Conservation (phyloP, 2,888 invertebrate species). For the Trachelus iudaicus region DNA sequence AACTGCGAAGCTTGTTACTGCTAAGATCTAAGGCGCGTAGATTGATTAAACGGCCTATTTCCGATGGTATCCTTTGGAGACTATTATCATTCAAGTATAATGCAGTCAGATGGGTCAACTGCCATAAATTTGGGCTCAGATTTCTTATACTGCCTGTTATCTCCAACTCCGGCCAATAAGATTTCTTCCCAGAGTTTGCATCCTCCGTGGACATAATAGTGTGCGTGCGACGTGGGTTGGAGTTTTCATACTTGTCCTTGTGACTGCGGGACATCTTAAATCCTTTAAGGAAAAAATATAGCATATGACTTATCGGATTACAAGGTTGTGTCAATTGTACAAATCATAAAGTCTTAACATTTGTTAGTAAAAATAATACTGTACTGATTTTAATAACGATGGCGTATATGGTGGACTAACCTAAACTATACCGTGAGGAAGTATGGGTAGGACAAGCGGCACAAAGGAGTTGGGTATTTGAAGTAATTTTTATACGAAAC, state of each 20-base stretch:
- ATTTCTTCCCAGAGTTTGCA: conserved; percentile 90
- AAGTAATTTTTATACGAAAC: conserved; percentile 16
- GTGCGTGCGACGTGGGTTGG: conserved; percentile 83
- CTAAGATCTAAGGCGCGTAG: conserved; percentile 92
- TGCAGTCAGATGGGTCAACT: conserved; percentile 90
- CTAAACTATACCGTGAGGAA: conserved; percentile 12
- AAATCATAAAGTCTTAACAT: no score
- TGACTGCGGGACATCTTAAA: conserved; percentile 70
- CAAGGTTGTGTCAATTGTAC: no score
- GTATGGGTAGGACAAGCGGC: conserved; percentile 17
- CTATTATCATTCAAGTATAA: conserved; percentile 97
- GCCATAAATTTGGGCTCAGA: conserved; percentile 91
- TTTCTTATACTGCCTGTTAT: conserved; percentile 94
- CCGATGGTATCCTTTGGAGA: conserved; percentile 89
- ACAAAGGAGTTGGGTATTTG: conserved; percentile 12
- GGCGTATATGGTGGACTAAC: conserved; percentile 16
- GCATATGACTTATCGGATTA: neutral
- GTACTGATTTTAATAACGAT: neutral
- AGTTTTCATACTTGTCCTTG: conserved; percentile 91
- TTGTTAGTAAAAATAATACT: neutral
- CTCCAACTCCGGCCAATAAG: conserved; percentile 93
- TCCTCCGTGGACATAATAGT: conserved; percentile 95
- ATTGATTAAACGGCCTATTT: conserved; percentile 87
- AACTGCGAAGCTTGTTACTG: conserved; percentile 91
- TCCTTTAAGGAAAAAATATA: conserved; percentile 43